Base-by-base conservation (phyloP, 2,113 vertebrate species). In the Cavia aperea region DNA sequence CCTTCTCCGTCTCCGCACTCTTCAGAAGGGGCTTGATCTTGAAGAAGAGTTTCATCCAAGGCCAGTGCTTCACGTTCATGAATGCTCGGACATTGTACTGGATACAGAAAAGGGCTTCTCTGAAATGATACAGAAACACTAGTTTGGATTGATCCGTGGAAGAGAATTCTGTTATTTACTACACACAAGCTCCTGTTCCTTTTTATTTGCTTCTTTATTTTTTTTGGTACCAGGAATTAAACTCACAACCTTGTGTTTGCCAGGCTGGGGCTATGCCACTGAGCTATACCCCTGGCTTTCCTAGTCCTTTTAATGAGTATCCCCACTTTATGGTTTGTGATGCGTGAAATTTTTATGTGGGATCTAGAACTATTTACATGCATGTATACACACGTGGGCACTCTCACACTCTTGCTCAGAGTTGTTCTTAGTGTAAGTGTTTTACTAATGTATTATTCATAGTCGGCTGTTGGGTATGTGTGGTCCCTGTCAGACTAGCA, bases 21-120 rank as follows among this genome's bases (percentile, higher is more conserved):
- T 98, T 98, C 81, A 98, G 95, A 1, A 98, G 96, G 13, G 98
- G 98, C 84, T 98, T 98, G 96, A 98, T 99, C 97, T 98, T 99
- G 96, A 99, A 99, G 96, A 98, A 99, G 13, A 99, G 93, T 94
- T 99, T 99, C 99, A 99, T 99, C 99, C 99, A 99, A 68, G 99
- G 98, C 99, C 99, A 99, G 7, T 98, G 97, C 95, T 99, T 99
- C 91, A 99, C 98, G 2, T 99, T 99, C 98, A 98, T 99, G 97
- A 99, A 99, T 31, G 99, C 96, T 0, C 98, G 98, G 87, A 99
- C 70, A 2, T 99, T 99, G 95, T 99, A 99, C 92, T 99, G 98
- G 58, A 99, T 98, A 56, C 97, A 90, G 91, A 96, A 99, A 84
- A 99, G 82, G 0, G 98, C 97, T 81, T 99, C 98, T 81, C 98